A percentile compares a stretch with the other conserved stretches of the same genome.
Evolutionary conservation across 2,888 invertebrate genomes (phyloP).

Genomic region (Oligia fasciuncula): DNA sequence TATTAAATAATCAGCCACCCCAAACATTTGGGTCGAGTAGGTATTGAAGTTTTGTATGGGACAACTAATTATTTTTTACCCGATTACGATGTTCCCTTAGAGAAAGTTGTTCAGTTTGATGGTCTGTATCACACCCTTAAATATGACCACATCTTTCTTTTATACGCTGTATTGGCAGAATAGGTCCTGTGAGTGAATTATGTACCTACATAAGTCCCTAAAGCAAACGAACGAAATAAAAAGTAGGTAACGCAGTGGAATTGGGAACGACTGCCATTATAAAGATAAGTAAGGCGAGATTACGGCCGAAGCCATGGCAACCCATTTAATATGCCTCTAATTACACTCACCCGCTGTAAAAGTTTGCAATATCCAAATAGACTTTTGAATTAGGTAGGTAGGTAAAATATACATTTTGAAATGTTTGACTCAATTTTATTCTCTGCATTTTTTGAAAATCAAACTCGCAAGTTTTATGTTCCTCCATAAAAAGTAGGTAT

Average conservation of each 20-base stretch:
- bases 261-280: constrained; percentile 66
- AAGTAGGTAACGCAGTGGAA: constrained; percentile 61
- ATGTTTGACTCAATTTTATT: constrained; percentile 15
- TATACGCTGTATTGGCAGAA: background rate
- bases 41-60: background rate
- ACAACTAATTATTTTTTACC: background rate
- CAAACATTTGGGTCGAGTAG: background rate
- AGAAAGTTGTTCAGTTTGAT: background rate
- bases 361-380: constrained; percentile 51
- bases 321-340: constrained; percentile 56
- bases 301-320: constrained; percentile 55
- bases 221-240: constrained; percentile 51
- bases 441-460: background rate
- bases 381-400: constrained; percentile 33
- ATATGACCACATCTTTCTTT: background rate
- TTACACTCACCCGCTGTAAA: constrained; percentile 45
- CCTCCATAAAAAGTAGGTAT: no score
- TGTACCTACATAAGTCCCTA: constrained; percentile 8
- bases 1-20: background rate
- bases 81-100: background rate
- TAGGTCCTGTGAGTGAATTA: no score
- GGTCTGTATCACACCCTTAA: background rate
- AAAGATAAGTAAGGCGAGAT: constrained; percentile 68
- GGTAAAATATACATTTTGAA: constrained; percentile 16
- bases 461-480: background rate